Conservation (phyloP, 30 jellyfish, hydroid and myxozoan genomes). For the Catostylus mosaicus region DNA sequence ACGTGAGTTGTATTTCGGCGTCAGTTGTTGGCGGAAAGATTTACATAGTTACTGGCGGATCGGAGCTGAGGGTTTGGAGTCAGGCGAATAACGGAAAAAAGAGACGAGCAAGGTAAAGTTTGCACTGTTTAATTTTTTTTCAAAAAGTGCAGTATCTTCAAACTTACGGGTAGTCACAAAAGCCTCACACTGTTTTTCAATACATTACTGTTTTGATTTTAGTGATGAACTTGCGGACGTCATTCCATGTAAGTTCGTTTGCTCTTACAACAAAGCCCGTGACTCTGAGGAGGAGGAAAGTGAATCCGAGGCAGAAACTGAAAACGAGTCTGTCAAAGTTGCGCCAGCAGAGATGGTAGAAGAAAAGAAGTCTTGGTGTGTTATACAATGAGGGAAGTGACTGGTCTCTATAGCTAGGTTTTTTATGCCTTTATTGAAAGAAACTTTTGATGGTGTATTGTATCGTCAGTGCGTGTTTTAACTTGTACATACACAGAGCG, state of each 20-base stretch:
- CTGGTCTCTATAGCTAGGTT: no score
- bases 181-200: not conserved
- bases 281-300: conserved; percentile 80
- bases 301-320: conserved; percentile 68
- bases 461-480: not conserved
- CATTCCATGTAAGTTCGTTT: conserved; percentile 86
- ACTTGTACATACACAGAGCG: not conserved
- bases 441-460: not conserved
- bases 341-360: conserved; percentile 7
- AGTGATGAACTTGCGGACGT: conserved; percentile 77
- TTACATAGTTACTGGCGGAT: conserved; percentile 85
- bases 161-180: not conserved
- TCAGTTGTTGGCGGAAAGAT: conserved; percentile 54
- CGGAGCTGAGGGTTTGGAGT: conserved; percentile 87
- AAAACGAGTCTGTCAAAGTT: conserved; percentile 7
- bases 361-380: conserved; percentile 54
- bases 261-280: conserved; percentile 66
- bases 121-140: not conserved
- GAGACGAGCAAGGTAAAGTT: conserved; percentile 68
- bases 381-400: conserved; percentile 36
- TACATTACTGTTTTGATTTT: not conserved
- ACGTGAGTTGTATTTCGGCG: conserved; percentile 60
- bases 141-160: not conserved
- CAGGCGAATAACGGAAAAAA: conserved; percentile 57
- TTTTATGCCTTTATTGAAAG: not conserved